Conservation (phyloP, 2,113 vertebrate species). For the Callocephalon fimbriatum region DNA sequence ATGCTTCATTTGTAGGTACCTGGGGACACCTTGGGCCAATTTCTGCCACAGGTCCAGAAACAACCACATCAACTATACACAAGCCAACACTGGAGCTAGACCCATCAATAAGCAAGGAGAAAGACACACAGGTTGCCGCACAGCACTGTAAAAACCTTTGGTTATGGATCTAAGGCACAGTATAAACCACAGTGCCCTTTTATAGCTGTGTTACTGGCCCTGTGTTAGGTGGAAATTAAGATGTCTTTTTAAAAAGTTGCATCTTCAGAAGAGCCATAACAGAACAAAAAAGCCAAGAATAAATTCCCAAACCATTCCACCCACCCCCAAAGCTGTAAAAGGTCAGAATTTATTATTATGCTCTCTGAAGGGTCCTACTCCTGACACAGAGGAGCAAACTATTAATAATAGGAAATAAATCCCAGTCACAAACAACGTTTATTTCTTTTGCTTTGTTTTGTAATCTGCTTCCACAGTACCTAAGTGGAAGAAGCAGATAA, state of each 20-base stretch:
- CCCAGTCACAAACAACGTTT: neutral
- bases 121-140: rapidly evolving
- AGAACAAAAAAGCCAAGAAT: neutral
- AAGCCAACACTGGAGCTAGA: neutral
- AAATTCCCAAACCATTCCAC: neutral
- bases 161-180: neutral
- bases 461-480: neutral
- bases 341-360: neutral
- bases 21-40: neutral
- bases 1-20: rapidly evolving
- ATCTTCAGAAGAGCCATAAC: neutral
- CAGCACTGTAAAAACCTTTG: neutral
- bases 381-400: neutral
- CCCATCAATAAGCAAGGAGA: neutral
- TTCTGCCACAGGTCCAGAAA: neutral
- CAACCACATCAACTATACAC: neutral
- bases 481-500: neutral
- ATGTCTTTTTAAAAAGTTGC: neutral
- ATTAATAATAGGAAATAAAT: neutral
- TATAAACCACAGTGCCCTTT: neutral
- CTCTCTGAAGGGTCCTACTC: neutral
- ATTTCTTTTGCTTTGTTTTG: neutral
- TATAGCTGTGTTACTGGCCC: neutral
- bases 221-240: neutral
- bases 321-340: neutral